Base-by-base conservation (phyloP, 2,888 invertebrate genomes). In the Stratiomys singularior region DNA sequence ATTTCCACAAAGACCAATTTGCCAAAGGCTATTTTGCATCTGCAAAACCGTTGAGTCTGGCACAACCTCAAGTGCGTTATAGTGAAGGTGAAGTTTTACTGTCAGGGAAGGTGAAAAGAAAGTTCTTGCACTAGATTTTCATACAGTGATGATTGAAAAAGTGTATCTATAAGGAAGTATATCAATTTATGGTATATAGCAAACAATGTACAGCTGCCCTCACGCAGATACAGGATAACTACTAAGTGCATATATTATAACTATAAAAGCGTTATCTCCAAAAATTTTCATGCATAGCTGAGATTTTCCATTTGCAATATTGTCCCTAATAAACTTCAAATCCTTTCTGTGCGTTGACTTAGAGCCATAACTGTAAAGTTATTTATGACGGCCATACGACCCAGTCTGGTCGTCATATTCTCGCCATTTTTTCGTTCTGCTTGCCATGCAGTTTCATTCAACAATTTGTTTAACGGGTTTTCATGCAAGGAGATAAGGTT, bases 391-490 rank as follows among this genome's bases (percentile, higher is more conserved):
- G 18, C 27, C n/a, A 13, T 21, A 21, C 23, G 1, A 23, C 18
- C 18, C 44, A 1, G n/a, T 4, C 21, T 30, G 30, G 37, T 30
- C 23, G 66, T 69, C 69, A 69, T 69, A 46, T 23, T 60, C 25
- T 25, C 23, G 1, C 23, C 30, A 47, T 23, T 46, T 15, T 28
- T 5, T 60, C 74, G 74, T 58, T 58, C 23, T 74, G 60, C 28
- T 74, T 58, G 60, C 37, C 27, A 74, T 74, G 58, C 74, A 58
- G 74, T 74, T 74, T 74, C 30, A 74, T 74, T 74, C 74, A 74
- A 74, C 74, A 60, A 74, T 74, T 74, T 74, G 60, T 60, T 74
- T n/a, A 60, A 60, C 60, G 56, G 11, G 27, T 58, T 23, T 74
- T 74, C 60, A 56, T 72, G 21, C 74, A 60, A 37, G 18, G 23